Percentiles rank a stretch among this genome's conserved stretches.
Evolutionary conservation across 2,113 vertebrate genomes (phyloP).

Genomic region (Diadophis punctatus): DNA sequence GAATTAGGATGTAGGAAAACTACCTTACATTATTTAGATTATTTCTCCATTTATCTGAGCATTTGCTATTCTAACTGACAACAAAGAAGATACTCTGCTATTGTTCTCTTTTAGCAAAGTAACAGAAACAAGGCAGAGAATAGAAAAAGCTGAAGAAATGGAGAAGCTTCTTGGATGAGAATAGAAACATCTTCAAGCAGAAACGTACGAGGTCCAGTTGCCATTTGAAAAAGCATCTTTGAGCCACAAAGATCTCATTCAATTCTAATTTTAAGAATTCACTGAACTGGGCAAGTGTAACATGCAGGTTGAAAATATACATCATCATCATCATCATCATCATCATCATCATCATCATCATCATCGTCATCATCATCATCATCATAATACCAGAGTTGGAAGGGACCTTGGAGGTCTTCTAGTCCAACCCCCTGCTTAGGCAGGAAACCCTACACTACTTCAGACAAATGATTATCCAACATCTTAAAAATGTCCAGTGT

Average conservation of each 20-base stretch:
- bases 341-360: too few species aligned
- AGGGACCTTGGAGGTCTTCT: too few species aligned
- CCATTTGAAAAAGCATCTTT: background rate
- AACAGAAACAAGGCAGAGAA: background rate
- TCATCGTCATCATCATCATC: too few species aligned
- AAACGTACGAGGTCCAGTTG: background rate
- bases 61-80: background rate
- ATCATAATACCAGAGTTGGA: too few species aligned
- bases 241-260: background rate
- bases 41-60: background rate
- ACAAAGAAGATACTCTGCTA: background rate
- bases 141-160: background rate
- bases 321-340: too few species aligned
- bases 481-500: too few species aligned
- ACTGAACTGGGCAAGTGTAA: background rate
- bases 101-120: background rate
- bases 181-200: background rate
- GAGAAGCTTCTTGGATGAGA: background rate
- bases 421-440: too few species aligned
- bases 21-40: background rate
- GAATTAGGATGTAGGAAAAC: background rate
- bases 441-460: too few species aligned
- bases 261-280: background rate
- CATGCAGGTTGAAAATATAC: background rate
- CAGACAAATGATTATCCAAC: too few species aligned